Evolutionary conservation across 2,797 vertebrate genomes (phyloP).

Genomic region (Gallirallus australis): DNA sequence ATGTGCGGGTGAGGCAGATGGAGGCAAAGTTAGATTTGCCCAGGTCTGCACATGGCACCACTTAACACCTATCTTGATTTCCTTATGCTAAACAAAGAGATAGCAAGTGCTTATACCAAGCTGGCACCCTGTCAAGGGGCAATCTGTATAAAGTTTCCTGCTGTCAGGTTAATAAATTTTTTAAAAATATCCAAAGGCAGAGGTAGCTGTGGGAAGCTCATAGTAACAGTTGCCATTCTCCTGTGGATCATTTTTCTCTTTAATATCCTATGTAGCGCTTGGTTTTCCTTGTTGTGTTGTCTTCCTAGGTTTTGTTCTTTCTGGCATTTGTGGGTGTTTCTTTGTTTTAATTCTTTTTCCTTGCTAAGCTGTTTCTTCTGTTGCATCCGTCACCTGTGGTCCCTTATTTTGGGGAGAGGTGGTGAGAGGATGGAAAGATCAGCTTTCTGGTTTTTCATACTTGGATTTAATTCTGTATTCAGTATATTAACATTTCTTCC

Average conservation of each 20-base stretch:
- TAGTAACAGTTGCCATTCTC: constrained; percentile 82
- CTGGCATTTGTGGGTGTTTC: constrained; percentile 4
- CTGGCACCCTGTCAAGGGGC: constrained; percentile 76
- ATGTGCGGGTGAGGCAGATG: not conserved
- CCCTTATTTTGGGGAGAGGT: not conserved
- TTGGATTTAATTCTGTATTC: not conserved
- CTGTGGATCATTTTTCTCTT: constrained; percentile 83
- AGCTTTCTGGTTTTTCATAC: not conserved
- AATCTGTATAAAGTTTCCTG: constrained; percentile 84
- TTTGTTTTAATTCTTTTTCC: constrained; percentile 42
- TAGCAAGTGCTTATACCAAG: constrained; percentile 64
- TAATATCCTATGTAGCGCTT: constrained; percentile 83
- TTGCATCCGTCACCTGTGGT: not conserved
- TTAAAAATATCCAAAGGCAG: constrained; percentile 86
- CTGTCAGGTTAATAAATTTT: constrained; percentile 88
- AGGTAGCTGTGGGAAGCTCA: constrained; percentile 80
- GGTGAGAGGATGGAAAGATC: not conserved
- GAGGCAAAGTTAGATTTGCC: constrained; percentile 17
- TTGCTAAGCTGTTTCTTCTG: not conserved
- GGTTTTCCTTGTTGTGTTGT: constrained; percentile 65
- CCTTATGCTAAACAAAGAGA: constrained; percentile 73
- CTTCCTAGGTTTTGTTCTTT: constrained; percentile 51
- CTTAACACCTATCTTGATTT: constrained; percentile 70
- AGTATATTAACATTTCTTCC: not conserved
- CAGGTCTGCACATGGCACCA: constrained; percentile 50